Evolutionary conservation across 2,797 vertebrate genomes (phyloP).

Genomic region (Coracias cyanogaster): DNA sequence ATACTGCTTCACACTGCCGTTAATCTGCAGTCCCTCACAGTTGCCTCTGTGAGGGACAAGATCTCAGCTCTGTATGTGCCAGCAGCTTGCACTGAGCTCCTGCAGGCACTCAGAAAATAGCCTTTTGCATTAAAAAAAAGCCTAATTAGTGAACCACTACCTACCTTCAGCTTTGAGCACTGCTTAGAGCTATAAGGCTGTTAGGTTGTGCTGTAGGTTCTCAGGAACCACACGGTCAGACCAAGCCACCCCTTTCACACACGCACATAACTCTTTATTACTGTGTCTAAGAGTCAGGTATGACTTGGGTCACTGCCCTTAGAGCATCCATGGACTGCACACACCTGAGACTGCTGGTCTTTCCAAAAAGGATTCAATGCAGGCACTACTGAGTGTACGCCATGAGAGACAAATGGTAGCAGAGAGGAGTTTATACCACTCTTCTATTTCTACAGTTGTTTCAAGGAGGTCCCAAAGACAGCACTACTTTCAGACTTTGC

Average conservation of each 20-base stretch:
- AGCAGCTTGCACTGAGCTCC: background rate
- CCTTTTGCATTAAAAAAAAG: background rate
- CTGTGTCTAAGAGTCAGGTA: background rate
- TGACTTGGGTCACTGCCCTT: background rate
- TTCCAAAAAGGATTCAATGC: background rate
- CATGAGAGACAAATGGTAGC: background rate
- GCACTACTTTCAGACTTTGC: background rate
- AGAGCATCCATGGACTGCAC: background rate
- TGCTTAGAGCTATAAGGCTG: background rate
- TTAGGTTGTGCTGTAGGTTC: background rate
- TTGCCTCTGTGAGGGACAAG: background rate
- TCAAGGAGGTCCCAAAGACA: background rate
- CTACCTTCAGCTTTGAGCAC: background rate
- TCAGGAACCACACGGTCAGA: background rate
- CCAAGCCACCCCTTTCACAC: background rate
- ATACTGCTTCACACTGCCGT: rapidly evolving
- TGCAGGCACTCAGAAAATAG: background rate
- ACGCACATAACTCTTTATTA: rapidly evolving
- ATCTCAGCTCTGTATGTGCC: background rate
- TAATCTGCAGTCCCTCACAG: background rate
- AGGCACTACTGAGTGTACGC: rapidly evolving
- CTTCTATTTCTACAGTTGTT: background rate
- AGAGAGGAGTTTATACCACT: background rate
- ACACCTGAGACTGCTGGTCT: background rate
- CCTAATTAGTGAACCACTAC: background rate